Evolutionary conservation across 2,113 vertebrate species (phyloP).

Genomic region (Sarotherodon lohbergeri): DNA sequence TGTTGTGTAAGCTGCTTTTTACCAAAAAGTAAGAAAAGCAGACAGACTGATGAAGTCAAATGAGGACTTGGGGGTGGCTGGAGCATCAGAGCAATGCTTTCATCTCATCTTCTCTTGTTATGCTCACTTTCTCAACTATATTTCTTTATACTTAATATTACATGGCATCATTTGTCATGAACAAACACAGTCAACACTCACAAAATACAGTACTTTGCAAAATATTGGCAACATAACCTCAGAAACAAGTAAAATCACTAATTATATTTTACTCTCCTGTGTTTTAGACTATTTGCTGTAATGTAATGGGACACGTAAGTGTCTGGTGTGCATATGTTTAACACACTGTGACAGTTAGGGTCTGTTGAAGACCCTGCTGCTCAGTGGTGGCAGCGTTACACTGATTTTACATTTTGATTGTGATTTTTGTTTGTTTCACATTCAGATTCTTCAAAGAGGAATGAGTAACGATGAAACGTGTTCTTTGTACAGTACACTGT

Average conservation of each 20-base stretch:
- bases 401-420: not conserved
- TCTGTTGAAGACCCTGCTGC: not conserved
- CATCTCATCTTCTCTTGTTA: not conserved
- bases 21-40: not conserved
- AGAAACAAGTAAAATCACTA: not conserved
- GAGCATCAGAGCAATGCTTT: not conserved
- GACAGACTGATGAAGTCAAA: not conserved
- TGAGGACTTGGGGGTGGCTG: not conserved
- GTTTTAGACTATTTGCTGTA: not conserved
- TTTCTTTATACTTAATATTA: not conserved
- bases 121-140: not conserved
- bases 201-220: not conserved
- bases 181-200: not conserved
- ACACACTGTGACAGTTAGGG: not conserved
- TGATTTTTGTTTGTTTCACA: not conserved
- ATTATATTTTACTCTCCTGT: not conserved
- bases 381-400: not conserved
- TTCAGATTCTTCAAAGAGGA: not conserved
- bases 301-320: not conserved
- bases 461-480: not conserved
- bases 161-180: not conserved
- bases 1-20: not conserved
- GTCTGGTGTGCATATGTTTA: not conserved
- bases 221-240: not conserved
- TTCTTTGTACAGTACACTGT: not conserved